Percentiles rank a stretch among this genome's conserved stretches.
Conservation (phyloP, 1,140 invertebrate genomes). For the Nasonia longicornis region DNA sequence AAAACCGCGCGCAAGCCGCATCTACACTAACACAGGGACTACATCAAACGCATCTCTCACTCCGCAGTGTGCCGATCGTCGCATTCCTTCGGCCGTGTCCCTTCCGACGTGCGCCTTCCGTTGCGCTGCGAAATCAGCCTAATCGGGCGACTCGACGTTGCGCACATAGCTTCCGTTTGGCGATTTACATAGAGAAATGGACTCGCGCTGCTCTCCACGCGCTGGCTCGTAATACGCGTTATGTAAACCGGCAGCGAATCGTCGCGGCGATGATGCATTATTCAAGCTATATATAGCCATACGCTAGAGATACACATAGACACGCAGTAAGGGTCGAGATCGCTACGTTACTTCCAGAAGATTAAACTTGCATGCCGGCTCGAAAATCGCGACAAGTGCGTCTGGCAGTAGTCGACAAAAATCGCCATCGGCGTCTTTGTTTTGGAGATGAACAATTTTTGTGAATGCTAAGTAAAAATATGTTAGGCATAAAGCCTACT, state of each 20-base stretch:
- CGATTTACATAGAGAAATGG: conserved; percentile 40
- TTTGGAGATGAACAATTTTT: too few species aligned
- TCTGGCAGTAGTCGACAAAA: too few species aligned
- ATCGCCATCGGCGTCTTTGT: too few species aligned
- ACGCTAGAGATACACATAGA: background rate
- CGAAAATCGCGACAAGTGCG: background rate
- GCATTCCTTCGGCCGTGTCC: background rate
- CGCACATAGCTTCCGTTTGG: background rate
- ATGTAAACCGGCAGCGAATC: background rate
- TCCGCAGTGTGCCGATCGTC: background rate
- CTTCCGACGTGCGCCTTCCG: background rate
- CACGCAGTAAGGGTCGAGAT: background rate
- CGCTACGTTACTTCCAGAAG: conserved; percentile 26
- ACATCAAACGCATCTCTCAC: background rate
- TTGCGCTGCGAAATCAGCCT: conserved; percentile 2
- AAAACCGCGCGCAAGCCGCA: background rate
- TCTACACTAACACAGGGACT: background rate
- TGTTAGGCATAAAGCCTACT: too few species aligned
- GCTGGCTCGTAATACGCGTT: conserved; percentile 8
- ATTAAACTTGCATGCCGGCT: conserved; percentile 31
- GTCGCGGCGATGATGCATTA: conserved; percentile 21
- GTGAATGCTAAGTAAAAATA: too few species aligned
- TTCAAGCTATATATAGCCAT: background rate
- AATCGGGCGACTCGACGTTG: conserved; percentile 6
- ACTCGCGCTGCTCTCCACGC: background rate